Evolutionary conservation across 2,888 invertebrate genomes (phyloP).

Genomic region (Julus scandinavius): DNA sequence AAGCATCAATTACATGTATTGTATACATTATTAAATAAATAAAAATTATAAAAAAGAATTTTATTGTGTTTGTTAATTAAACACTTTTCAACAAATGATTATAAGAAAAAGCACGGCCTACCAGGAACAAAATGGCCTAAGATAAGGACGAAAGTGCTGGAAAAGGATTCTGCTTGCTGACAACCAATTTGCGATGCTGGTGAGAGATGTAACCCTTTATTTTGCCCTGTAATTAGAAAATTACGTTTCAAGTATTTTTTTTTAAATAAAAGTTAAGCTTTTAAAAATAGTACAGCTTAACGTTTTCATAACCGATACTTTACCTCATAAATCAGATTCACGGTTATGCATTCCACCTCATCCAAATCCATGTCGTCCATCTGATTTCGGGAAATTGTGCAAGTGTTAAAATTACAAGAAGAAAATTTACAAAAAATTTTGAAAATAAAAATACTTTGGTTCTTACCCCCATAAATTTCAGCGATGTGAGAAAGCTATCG

Average conservation of each 20-base stretch:
- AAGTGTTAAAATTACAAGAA: conserved; percentile 2
- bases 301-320: conserved; percentile 10
- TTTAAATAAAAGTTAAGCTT: neutral
- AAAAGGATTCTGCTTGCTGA: conserved; percentile 97
- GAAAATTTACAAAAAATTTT: no score
- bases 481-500: conserved; percentile 81
- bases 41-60: neutral
- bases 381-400: conserved; percentile 70
- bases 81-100: neutral
- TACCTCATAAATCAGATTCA: conserved; percentile 91
- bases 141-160: conserved; percentile 70
- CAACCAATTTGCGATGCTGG: conserved; percentile 95
- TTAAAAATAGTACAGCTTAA: neutral
- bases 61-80: neutral
- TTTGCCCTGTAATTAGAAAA: conserved; percentile 74
- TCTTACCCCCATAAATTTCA: conserved; percentile 72
- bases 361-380: conserved; percentile 87
- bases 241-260: no score
- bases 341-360: conserved; percentile 95
- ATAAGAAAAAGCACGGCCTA: neutral
- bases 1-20: conserved; percentile 25
- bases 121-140: neutral
- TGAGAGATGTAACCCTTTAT: conserved; percentile 98
- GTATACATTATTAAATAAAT: conserved; percentile 4
- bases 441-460: no score